These are phyloP conservation scores for Sebastes iracundus DNA, from an alignment of 2,797 vertebrate species.

Conservation along the genomic window DNA sequence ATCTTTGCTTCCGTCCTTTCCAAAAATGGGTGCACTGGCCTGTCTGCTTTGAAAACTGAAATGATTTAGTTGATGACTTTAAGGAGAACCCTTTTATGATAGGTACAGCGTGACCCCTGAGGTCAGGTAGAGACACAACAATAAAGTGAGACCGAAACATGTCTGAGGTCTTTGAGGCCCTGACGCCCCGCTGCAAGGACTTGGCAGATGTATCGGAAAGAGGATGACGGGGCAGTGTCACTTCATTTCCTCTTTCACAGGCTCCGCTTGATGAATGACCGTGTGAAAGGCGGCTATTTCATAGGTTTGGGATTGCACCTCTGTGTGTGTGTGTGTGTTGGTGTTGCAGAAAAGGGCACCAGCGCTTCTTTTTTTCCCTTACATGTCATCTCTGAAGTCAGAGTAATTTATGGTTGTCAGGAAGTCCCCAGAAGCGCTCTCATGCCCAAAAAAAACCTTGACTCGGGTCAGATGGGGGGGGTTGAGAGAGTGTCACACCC, in stretches of 20 bases:
- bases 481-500: conserved; percentile 37
- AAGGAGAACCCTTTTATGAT: conserved; percentile 10
- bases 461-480: conserved; percentile 25
- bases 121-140: conserved; percentile 43
- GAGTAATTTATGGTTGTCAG: conserved; percentile 63
- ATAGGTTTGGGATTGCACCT: conserved; percentile 11
- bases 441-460: conserved; percentile 45
- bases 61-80: background rate
- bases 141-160: conserved; percentile 39
- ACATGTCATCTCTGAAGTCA: conserved; percentile 61
- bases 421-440: conserved; percentile 62
- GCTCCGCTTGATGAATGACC: conserved; percentile 62
- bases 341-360: conserved; percentile 7
- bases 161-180: conserved; percentile 46
- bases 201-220: conserved; percentile 67
- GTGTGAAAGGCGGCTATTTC: conserved; percentile 54
- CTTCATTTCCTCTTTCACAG: conserved; percentile 65
- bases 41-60: conserved; percentile 2
- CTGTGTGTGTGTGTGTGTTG: background rate
- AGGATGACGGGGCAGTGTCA: conserved; percentile 60
- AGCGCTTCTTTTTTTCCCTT: background rate
- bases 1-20: background rate
- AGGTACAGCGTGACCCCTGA: conserved; percentile 1
- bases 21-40: background rate
- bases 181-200: conserved; percentile 36